These are phyloP conservation scores for Luperina nickerlii DNA, from an alignment of 2,888 invertebrate genomes.

Conservation along the genomic window DNA sequence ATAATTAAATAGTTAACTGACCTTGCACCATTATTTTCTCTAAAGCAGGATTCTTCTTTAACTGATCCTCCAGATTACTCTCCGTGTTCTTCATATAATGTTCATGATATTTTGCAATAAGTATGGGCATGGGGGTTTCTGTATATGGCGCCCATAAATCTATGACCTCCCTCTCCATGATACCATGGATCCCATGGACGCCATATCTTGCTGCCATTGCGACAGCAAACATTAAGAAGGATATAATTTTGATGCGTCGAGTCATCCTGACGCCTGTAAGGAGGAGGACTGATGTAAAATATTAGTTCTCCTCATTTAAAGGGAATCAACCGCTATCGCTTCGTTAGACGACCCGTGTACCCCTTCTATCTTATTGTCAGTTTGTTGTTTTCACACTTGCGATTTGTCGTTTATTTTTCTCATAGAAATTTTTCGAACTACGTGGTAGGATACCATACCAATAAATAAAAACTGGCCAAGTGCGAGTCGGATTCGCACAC, in stretches of 20 bases:
- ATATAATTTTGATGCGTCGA: conserved; percentile 4
- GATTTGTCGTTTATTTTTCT: conserved; percentile 2
- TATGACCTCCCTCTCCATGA: neutral
- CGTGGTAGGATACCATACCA: neutral
- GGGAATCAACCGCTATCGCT: conserved; percentile 23
- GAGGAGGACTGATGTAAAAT: conserved; percentile 15
- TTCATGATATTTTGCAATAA: neutral
- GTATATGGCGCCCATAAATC: conserved; percentile 6
- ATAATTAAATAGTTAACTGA: conserved; percentile 9
- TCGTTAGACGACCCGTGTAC: conserved; percentile 19
- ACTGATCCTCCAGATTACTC: conserved; percentile 20
- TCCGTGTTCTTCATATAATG: conserved; percentile 21
- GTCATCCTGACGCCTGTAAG: conserved; percentile 26
- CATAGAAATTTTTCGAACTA: rapidly evolving
- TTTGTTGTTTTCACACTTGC: conserved; percentile 15
- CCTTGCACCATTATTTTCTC: conserved; percentile 54
- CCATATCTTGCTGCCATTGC: conserved; percentile 1
- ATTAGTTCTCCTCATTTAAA: neutral
- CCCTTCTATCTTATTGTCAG: conserved; percentile 42
- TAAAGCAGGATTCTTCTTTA: conserved; percentile 31
- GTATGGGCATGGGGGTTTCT: neutral
- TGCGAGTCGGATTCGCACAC: too few species aligned
- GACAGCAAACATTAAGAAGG: conserved; percentile 10
- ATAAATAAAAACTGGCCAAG: too few species aligned
- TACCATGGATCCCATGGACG: neutral